Evolutionary conservation across 2,888 invertebrate species (phyloP), one percentile per base, ranked within the genome.

Genomic region (Parnassius mnemosyne): DNA sequence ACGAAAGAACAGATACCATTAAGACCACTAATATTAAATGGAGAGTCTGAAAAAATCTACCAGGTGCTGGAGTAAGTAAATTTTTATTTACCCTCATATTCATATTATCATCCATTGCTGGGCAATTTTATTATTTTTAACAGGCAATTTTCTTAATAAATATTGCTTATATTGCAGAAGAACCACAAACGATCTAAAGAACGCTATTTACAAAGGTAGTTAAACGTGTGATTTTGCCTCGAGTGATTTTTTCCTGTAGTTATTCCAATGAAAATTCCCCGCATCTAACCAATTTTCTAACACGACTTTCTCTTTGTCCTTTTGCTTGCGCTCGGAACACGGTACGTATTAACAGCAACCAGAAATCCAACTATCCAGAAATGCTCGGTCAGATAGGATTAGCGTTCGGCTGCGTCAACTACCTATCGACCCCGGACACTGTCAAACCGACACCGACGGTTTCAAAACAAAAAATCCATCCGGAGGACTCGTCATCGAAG

Each of bases 1-100:
- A 86, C 89, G 5, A 93, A 89, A 66, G 96, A 96, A 78, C 95
- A 94, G 74, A 97, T 97, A 81, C 97, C 97, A 56, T 87, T 97
- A 73, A 92, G 95, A 75, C 94, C 96, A 60, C 90, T 96, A 51
- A 93, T 95, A 73, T 94, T 95, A 69, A 94, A 93, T 72, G 94
- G 94, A 43, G 94, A 94, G 74, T 88, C 93, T 10, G 94, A 94
- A 69, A 93, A 92, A 77, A 93, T 94, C 73, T 94, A 94, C 75
- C 94, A 94, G 89, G 93, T 95, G 63, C 88, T 95, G 75, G 95
- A 95, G 95, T 95, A 91, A 95, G 95, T 94, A 80, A 13, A 54
- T 43, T 50, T 64, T 60, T 12, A 44, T 12, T 34, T 44, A 44
- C 7, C 9, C 10, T 25, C 20, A 55, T 63, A 65, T 55, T 53